Percentiles rank a stretch among this genome's conserved stretches.
Conservation (phyloP, 2,888 invertebrate species). For the Theretra japonica region DNA sequence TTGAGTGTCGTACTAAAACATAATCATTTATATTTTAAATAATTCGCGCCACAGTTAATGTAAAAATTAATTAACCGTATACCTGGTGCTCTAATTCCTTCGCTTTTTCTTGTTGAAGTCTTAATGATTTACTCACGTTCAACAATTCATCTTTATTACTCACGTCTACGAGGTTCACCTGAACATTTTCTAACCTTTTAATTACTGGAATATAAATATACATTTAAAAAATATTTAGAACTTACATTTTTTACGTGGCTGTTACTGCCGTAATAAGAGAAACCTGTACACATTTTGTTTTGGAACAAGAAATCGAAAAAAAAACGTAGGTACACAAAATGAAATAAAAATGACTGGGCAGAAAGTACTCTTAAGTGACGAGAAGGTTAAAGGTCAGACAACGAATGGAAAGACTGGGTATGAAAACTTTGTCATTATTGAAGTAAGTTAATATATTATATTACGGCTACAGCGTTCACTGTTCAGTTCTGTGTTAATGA, state of each 20-base stretch:
- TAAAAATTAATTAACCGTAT: constrained; percentile 33
- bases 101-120: constrained; percentile 80
- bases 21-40: background rate
- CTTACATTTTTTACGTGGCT: background rate
- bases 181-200: constrained; percentile 79
- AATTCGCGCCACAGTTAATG: background rate
- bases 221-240: background rate
- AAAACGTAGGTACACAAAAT: background rate
- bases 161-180: constrained; percentile 87
- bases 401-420: background rate
- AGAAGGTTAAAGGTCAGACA: background rate
- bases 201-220: constrained; percentile 67
- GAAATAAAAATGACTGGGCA: background rate
- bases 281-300: background rate
- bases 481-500: constrained; percentile 40
- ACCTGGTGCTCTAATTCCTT: constrained; percentile 80
- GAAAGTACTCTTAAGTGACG: background rate
- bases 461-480: constrained; percentile 28
- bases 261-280: background rate
- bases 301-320: background rate
- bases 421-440: background rate
- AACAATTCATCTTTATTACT: constrained; percentile 88
- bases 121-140: constrained; percentile 76
- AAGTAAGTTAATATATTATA: background rate
- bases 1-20: constrained; percentile 73